phyloP scores from a whole-genome alignment of 2,113 vertebrate species.

The Macquaria australasica region DNA sequence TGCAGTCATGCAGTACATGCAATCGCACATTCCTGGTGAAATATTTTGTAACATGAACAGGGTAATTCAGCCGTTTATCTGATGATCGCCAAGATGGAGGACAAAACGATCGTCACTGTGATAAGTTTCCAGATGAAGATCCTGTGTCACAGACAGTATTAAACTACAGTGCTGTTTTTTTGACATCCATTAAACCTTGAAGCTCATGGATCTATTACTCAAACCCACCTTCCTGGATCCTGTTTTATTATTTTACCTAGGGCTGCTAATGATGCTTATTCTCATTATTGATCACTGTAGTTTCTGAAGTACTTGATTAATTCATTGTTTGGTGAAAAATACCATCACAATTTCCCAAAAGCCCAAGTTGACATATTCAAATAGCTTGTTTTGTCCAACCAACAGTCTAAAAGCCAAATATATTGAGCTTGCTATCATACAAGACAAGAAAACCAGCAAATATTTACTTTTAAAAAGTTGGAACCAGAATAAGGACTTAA shows the following conservation, averaged over 20 bases:
- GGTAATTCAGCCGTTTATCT: constrained; percentile 1
- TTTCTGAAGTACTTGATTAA: not conserved
- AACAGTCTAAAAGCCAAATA: not conserved
- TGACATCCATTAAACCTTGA: not conserved
- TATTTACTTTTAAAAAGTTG: constrained; percentile 4
- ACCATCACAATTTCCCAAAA: not conserved
- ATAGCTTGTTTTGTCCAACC: not conserved
- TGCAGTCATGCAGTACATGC: not conserved
- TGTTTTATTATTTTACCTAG: not conserved
- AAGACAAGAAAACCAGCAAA: constrained; percentile 2
- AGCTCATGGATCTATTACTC: not conserved
- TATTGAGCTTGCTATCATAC: not conserved
- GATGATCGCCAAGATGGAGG: not conserved
- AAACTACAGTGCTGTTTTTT: not conserved
- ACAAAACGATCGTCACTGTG: not conserved
- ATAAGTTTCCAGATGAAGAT: constrained; percentile 25
- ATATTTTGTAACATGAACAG: not conserved
- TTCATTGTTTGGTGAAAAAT: not conserved
- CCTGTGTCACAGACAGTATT: constrained; percentile 11
- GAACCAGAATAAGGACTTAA: not conserved
- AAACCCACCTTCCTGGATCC: not conserved
- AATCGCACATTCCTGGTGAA: constrained; percentile 2
- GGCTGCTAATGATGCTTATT: not conserved
- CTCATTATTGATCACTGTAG: not conserved
- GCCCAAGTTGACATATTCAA: not conserved